Base-by-base conservation (phyloP, 1,140 invertebrate genomes). In the Heterodera schachtii region DNA sequence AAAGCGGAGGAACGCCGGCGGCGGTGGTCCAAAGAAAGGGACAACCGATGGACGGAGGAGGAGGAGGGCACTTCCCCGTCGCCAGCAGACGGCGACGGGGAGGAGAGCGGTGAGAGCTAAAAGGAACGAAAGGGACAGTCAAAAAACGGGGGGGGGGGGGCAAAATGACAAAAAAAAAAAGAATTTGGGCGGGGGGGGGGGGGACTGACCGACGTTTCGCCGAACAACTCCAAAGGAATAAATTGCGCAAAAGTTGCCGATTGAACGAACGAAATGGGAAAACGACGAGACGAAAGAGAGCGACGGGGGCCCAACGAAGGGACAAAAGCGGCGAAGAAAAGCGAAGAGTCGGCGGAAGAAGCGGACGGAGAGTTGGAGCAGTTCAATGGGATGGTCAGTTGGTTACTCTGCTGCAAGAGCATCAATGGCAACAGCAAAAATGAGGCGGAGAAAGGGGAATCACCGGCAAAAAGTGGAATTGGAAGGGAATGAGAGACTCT, bases 251-350 rank as follows among this genome's bases (percentile, higher is more conserved):
- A 60, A 71, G 69, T 31, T 9, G 69, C 21, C n/a, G 69, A 41
- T 9, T 21, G 57, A 19, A 60, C 43, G 44, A 76, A 6, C 41
- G 46, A 76, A 66, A n/a, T 43, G 8, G 57, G 47, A 73, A 75
- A 75, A 75, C 31, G 16, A 8, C 16, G 19, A 46, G 73, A 75
- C 3, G 60, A 44, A 44, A 6, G 73, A 16, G 13, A 44, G 43
- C 21, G 21, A 31, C 31, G 52, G 31, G 31, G 31, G 31, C 31
- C 31, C 31, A 31, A 31, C 31, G 31, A 31, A 31, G 31, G 31
- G 73, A 16, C 73, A 31, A 75, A 75, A 43, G 73, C 43, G n/a
- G 41, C 8, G 73, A 74, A 6, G 49, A 52, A n/a, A 74, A 74
- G 31, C 19, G 8, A 74, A 74, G 9, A 19, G 31, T 31, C 19